phyloP scores from a whole-genome alignment of 2,113 vertebrate species.

The Phaethornis superciliosus region DNA sequence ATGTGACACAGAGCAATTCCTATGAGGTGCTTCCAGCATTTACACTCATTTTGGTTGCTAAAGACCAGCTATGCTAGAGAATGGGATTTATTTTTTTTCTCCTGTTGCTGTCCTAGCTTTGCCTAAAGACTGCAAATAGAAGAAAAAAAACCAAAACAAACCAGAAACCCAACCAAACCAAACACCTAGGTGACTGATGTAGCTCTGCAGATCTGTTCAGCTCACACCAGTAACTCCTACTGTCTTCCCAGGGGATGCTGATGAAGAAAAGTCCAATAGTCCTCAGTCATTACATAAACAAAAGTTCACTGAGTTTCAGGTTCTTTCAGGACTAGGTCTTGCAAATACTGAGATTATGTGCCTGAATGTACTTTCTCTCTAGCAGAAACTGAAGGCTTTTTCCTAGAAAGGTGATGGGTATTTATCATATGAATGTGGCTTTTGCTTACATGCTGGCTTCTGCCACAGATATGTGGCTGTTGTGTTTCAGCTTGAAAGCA shows the following conservation, averaged over 20 bases:
- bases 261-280: background rate
- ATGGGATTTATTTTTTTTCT: background rate
- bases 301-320: background rate
- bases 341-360: conserved; percentile 39
- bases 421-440: background rate
- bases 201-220: background rate
- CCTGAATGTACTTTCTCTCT: background rate
- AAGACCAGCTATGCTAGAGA: background rate
- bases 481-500: background rate
- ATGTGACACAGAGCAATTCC: background rate
- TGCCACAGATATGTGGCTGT: background rate
- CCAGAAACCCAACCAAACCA: background rate
- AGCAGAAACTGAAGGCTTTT: background rate
- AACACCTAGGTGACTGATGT: background rate
- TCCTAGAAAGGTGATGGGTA: background rate
- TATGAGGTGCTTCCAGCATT: background rate
- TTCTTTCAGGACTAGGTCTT: conserved; percentile 21
- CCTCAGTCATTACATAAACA: background rate
- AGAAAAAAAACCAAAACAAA: background rate
- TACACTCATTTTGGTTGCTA: background rate
- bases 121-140: background rate
- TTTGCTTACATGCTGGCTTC: background rate
- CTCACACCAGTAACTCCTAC: background rate
- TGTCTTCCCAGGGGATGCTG: background rate
- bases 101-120: background rate